phyloP scores from a whole-genome alignment of 2,888 invertebrate species.

The Steinernema carpocapsae region DNA sequence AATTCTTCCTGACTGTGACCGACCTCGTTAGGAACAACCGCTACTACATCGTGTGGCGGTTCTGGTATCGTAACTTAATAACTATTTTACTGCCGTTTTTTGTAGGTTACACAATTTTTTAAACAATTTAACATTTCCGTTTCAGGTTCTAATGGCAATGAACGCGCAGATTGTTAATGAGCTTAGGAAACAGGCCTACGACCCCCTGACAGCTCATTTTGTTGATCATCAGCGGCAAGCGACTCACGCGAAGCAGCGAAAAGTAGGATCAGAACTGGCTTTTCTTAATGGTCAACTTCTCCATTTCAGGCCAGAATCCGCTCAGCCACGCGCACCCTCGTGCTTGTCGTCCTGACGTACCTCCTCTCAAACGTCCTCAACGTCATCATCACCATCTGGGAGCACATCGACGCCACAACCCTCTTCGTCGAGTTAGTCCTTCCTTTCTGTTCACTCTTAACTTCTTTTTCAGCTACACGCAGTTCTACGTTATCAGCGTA shows the following conservation, averaged over 20 bases:
- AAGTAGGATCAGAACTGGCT: not conserved
- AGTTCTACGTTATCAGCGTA: slow-evolving; percentile 63
- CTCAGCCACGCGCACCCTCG: slow-evolving; percentile 60
- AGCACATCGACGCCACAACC: slow-evolving; percentile 57
- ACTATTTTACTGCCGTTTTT: slow-evolving; percentile 62
- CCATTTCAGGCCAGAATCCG: slow-evolving; percentile 58
- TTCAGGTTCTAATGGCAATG: slow-evolving; percentile 57
- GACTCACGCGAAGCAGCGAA: slow-evolving; percentile 26
- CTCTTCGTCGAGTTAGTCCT: slow-evolving; percentile 37
- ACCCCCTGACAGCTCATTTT: not conserved
- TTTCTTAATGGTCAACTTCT: not conserved
- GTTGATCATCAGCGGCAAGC: slow-evolving; percentile 32
- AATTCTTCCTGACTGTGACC: slow-evolving; percentile 53
- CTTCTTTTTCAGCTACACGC: slow-evolving; percentile 40
- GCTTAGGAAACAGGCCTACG: slow-evolving; percentile 37
- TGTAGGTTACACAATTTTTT: too few relatives aligned
- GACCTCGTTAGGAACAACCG: slow-evolving; percentile 49
- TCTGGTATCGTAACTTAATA: slow-evolving; percentile 52
- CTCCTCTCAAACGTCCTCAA: slow-evolving; percentile 63
- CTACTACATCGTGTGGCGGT: slow-evolving; percentile 52
- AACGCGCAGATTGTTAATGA: slow-evolving; percentile 56
- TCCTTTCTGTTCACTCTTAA: not conserved
- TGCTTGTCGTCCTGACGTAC: slow-evolving; percentile 63
- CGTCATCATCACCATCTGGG: slow-evolving; percentile 65
- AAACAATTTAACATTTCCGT: too few relatives aligned